These are phyloP conservation scores for Antheraea assamensis DNA, from an alignment of 2,888 invertebrate species.

Conservation along the genomic window DNA sequence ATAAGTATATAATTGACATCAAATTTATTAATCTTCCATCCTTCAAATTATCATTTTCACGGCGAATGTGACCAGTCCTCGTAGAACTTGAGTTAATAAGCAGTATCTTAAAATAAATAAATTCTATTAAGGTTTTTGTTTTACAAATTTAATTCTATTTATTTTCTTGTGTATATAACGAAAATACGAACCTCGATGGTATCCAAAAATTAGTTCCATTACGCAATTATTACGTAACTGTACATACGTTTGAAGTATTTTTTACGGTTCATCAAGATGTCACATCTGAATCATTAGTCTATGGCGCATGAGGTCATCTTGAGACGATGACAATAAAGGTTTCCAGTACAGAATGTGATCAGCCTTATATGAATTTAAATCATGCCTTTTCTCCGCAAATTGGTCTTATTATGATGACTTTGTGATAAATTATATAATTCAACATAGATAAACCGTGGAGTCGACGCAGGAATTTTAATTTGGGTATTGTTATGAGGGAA, in stretches of 20 bases:
- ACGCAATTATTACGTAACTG: slow-evolving; percentile 12
- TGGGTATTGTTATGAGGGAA: not conserved
- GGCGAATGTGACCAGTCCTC: not conserved
- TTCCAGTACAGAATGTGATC: slow-evolving; percentile 22
- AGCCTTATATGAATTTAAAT: slow-evolving; percentile 23
- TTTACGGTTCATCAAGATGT: slow-evolving; percentile 12
- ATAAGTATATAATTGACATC: not conserved
- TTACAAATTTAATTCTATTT: not conserved
- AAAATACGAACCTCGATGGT: not conserved
- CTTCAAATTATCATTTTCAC: not conserved
- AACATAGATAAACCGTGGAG: not conserved
- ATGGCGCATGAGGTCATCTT: slow-evolving; percentile 25
- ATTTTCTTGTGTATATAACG: not conserved
- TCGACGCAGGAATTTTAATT: not conserved
- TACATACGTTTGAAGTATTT: slow-evolving; percentile 1
- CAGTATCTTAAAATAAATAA: not conserved
- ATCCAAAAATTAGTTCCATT: not conserved
- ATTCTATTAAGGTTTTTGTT: not conserved
- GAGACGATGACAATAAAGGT: slow-evolving; percentile 21
- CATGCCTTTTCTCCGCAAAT: slow-evolving; percentile 14
- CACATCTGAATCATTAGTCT: slow-evolving; percentile 21
- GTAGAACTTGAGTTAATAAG: not conserved
- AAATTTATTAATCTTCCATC: not conserved
- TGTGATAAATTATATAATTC: slow-evolving; percentile 13
- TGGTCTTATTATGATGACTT: slow-evolving; percentile 18